Evolutionary conservation across 2,888 invertebrate species (phyloP).

Genomic region (Brenthis hecate): DNA sequence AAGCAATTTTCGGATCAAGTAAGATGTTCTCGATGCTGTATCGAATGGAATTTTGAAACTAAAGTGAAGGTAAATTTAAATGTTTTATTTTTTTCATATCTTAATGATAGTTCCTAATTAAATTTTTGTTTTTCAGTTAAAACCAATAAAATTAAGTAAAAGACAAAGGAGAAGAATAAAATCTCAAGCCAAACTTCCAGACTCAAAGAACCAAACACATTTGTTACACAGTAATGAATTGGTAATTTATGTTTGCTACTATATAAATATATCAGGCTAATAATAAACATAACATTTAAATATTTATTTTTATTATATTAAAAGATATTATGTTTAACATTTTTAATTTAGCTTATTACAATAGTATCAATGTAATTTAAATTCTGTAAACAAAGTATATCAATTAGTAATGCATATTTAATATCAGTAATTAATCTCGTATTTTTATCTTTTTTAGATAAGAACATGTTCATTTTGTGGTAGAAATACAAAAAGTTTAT

Average conservation of each 20-base stretch:
- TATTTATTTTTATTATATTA: too few species aligned
- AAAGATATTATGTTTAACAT: neutral
- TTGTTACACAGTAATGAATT: constrained; percentile 59
- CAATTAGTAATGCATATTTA: too few species aligned
- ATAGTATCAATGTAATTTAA: neutral
- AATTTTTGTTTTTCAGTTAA: constrained; percentile 52
- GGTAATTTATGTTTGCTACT: constrained; percentile 50
- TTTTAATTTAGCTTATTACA: constrained; percentile 16
- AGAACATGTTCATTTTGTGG: constrained; percentile 65
- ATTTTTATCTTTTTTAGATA: constrained; percentile 52
- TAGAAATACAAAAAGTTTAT: constrained; percentile 47
- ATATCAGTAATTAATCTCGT: too few species aligned
- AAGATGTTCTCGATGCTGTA: constrained; percentile 64
- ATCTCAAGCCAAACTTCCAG: constrained; percentile 41
- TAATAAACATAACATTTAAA: too few species aligned
- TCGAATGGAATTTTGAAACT: constrained; percentile 60
- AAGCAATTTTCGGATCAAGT: constrained; percentile 60
- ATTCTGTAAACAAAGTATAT: too few species aligned
- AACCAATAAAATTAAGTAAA: constrained; percentile 54
- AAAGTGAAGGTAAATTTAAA: constrained; percentile 51
- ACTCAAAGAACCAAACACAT: constrained; percentile 43
- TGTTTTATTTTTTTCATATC: neutral
- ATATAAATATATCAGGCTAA: neutral
- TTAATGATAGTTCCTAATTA: neutral
- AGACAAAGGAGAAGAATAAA: constrained; percentile 56